Base-by-base conservation (phyloP, 2,797 vertebrate species). In the Takifugu rubripes region DNA sequence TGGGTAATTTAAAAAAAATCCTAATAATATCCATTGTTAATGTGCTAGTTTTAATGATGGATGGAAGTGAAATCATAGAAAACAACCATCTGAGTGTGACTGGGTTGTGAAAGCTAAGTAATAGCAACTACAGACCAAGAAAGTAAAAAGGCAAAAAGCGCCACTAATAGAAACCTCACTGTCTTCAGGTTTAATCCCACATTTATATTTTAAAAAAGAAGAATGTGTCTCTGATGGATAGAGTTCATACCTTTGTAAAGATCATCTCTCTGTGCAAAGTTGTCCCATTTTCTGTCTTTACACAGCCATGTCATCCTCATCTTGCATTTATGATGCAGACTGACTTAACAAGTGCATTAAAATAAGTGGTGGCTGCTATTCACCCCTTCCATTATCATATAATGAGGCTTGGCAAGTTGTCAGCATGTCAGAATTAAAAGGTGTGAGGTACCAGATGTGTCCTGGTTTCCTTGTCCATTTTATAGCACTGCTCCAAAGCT, bases 301-400 rank as follows among this genome's bases (percentile, higher is more conserved):
- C 62, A 56, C 70, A 74, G 69, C 75, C 66, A 66, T 61, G 76
- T 59, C 51, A 70, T 81, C 86, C 84, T 83, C 70, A 72, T 74
- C 36, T 50, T 27, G 56, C 77, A 88, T 90, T 86, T 84, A 90
- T 90, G 87, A 89, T 90, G 84, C 79, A 89, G 84, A 81, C 81
- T 64, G 82, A 86, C 83, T 80, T 64, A 84, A 85, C 69, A 87
- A 88, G 63, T 84, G 75, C 88, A 91, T 91, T 90, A 90, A 45
- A 73, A 74, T 66, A 80, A 86, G 81, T 78, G 64, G 72, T 85
- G 81, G 78, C 48, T 64, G 61, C 64, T 74, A 67, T 85, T 83
- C 60, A 69, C 71, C 71, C 49, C 42, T 70, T 66, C 73, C 77
- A 81, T 84, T 82, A 78, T 63, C 67, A 62, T 49, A 76, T 77